phyloP scores from a whole-genome alignment of 2,113 vertebrate genomes.

The Muntiacus reevesi region DNA sequence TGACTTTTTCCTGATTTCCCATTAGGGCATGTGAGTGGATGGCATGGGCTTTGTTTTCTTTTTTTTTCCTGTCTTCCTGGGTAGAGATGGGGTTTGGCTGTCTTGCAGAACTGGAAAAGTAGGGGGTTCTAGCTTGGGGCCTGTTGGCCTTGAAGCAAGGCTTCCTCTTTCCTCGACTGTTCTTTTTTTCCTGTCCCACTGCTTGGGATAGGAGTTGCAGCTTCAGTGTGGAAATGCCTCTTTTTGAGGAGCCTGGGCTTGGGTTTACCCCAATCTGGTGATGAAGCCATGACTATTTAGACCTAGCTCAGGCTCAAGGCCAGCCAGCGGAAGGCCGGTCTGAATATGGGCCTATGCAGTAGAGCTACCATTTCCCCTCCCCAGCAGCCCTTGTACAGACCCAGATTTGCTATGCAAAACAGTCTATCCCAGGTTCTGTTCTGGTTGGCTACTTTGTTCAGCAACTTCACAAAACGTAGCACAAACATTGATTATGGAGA shows the following conservation, averaged over 20 bases:
- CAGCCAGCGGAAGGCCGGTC: conserved; percentile 8
- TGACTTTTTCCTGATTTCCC: conserved; percentile 67
- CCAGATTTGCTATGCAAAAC: conserved; percentile 84
- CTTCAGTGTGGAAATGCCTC: conserved; percentile 38
- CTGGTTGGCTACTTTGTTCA: conserved; percentile 61
- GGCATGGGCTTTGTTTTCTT: conserved; percentile 40
- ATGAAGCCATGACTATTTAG: conserved; percentile 55
- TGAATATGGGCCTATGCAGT: conserved; percentile 37
- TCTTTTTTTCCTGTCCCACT: conserved; percentile 27
- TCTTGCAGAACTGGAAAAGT: conserved; percentile 38
- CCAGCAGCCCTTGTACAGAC: conserved; percentile 68
- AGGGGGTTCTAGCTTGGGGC: conserved; percentile 40
- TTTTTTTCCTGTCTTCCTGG: neutral
- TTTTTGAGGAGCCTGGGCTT: conserved; percentile 42
- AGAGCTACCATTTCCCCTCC: conserved; percentile 33
- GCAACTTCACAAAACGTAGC: conserved; percentile 62
- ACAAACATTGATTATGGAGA: conserved; percentile 66
- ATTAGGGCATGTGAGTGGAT: conserved; percentile 74
- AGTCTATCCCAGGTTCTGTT: conserved; percentile 59
- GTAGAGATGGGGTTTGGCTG: conserved; percentile 60
- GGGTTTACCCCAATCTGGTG: conserved; percentile 42
- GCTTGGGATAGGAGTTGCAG: conserved; percentile 35
- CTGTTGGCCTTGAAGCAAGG: conserved; percentile 33
- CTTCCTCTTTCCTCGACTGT: conserved; percentile 44
- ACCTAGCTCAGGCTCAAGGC: conserved; percentile 33